Percentiles rank a stretch among this genome's conserved stretches.
phyloP scores from a whole-genome alignment of 2,797 vertebrate species.

The Gobio occitaniae region DNA sequence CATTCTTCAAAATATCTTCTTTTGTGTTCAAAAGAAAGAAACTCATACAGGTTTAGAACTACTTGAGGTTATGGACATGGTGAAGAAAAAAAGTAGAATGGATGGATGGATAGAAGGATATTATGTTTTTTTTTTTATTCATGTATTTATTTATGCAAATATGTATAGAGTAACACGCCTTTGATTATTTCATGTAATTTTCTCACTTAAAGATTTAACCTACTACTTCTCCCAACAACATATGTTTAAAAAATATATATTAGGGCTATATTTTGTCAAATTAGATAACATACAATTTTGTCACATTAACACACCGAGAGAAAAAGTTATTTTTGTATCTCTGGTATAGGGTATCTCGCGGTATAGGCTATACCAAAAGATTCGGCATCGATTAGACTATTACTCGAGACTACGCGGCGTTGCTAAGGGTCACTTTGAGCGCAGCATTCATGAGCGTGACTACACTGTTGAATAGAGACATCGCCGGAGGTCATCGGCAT shows the following conservation, averaged over 20 bases:
- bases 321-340: no score
- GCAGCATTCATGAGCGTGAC: conserved; percentile 8
- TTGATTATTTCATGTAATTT: background rate
- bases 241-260: background rate
- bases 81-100: background rate
- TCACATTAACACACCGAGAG: background rate
- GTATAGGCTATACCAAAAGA: no score
- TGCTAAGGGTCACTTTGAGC: conserved; percentile 18
- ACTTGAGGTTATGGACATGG: background rate
- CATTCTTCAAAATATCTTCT: background rate
- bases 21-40: background rate
- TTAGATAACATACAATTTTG: background rate
- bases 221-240: background rate
- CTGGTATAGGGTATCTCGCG: no score
- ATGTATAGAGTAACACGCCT: background rate
- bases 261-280: background rate
- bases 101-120: background rate
- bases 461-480: conserved; percentile 41
- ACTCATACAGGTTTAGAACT: background rate
- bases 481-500: conserved; percentile 43
- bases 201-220: background rate
- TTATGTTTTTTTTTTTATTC: no score
- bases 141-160: no score
- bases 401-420: background rate
- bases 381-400: background rate